phyloP scores from a whole-genome alignment of 2,113 vertebrate genomes.

The Chamaea fasciata region DNA sequence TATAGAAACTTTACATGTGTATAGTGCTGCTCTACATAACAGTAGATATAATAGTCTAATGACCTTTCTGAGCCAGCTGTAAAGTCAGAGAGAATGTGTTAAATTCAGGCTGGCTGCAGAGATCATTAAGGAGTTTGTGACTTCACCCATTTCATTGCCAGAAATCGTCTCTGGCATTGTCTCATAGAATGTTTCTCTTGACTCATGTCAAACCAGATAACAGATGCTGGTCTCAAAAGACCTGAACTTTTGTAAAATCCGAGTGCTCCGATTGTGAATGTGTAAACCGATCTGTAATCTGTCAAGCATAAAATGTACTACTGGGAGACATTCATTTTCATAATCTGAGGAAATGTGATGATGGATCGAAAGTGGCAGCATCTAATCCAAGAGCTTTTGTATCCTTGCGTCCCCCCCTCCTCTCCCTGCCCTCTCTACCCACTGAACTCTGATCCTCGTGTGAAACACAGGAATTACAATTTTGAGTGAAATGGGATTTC shows the following conservation, averaged over 20 bases:
- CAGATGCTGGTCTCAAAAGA: background rate
- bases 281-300: constrained; percentile 41
- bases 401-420: background rate
- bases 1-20: constrained; percentile 51
- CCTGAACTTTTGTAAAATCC: background rate
- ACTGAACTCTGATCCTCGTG: background rate
- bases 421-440: background rate
- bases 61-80: constrained; percentile 33
- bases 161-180: background rate
- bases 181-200: background rate
- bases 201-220: background rate
- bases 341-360: constrained; percentile 41
- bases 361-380: constrained; percentile 29
- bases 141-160: background rate
- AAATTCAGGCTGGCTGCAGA: background rate
- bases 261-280: background rate
- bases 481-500: background rate
- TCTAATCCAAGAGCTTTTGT: background rate
- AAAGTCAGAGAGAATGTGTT: constrained; percentile 1
- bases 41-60: constrained; percentile 26
- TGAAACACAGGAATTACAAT: background rate
- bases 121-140: constrained; percentile 7
- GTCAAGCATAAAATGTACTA: constrained; percentile 53
- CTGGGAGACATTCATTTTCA: constrained; percentile 51
- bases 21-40: constrained; percentile 12